Evolutionary conservation across 92 coral and sea anemone species (phyloP).

Genomic region (Anthopleura xanthogrammica): DNA sequence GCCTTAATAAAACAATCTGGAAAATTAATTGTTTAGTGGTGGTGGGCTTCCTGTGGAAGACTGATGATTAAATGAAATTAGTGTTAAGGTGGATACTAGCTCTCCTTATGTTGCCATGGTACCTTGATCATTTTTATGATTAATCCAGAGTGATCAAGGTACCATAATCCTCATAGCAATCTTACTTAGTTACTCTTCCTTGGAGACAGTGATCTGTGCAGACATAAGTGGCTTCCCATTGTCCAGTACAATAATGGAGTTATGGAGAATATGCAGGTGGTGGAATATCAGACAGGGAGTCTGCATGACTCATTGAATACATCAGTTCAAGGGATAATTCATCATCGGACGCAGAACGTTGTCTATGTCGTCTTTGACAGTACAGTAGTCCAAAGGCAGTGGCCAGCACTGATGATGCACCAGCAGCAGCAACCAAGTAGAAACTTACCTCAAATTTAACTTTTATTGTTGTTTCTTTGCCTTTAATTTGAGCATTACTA

Average conservation of each 20-base stretch:
- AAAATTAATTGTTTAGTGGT: too few relatives aligned
- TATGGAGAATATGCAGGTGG: slow-evolving; percentile 84
- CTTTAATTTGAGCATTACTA: slow-evolving; percentile 23
- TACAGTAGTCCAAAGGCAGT: slow-evolving; percentile 81
- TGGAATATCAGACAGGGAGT: slow-evolving; percentile 62
- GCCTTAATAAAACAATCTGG: too few relatives aligned
- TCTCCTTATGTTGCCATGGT: too few relatives aligned
- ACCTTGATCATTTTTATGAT: too few relatives aligned
- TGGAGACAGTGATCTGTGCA: too few relatives aligned
- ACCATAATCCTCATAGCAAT: too few relatives aligned
- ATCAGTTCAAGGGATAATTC: slow-evolving; percentile 85
- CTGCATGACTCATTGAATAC: slow-evolving; percentile 89
- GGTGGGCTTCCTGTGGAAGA: too few relatives aligned
- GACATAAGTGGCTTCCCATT: too few relatives aligned
- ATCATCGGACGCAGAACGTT: slow-evolving; percentile 70
- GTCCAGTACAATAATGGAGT: not conserved
- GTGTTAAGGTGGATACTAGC: too few relatives aligned
- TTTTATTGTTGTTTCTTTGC: slow-evolving; percentile 32
- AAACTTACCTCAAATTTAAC: slow-evolving; percentile 89
- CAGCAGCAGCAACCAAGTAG: slow-evolving; percentile 91
- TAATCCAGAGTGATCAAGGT: too few relatives aligned
- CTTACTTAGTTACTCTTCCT: too few relatives aligned
- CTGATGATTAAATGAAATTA: too few relatives aligned
- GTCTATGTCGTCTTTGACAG: slow-evolving; percentile 74
- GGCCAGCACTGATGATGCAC: slow-evolving; percentile 87